Base-by-base conservation (phyloP, 2,797 vertebrate species). In the Amazona ochrocephala region DNA sequence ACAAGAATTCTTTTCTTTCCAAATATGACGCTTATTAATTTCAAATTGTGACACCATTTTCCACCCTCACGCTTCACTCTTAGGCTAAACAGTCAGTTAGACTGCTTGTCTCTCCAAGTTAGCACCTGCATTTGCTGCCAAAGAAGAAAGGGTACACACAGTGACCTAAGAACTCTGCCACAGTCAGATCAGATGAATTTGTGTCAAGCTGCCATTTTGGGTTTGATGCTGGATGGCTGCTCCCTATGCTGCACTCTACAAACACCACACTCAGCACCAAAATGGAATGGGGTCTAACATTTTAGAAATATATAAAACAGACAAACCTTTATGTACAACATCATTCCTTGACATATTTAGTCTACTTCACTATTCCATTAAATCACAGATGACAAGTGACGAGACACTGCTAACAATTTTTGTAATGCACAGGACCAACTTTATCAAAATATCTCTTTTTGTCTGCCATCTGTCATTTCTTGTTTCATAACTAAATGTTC, bases 11-110 rank as follows among this genome's bases (percentile, higher is more conserved):
- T 64, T 84, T 75, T 78, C 42, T 89, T 82, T 70, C 22, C 13
- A 6, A 48, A 12, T 18, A 84, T 13, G 4, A 53, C 16, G 3
- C 34, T 48, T 42, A 44, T 65, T 58, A 51, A 17, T 47, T 50
- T 45, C 4, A 47, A 78, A 56, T 89, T 66, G 47, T 5, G 14
- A 8, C 30, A 54, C 2, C 8, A 23, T 77, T 90, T 85, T 70
- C 11, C 16, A 50, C 7, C 6, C 7, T 72, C 54, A 42, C 0
- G 0, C 4, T 75, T 76, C 23, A 70, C 5, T 56, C 17, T 21
- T 64, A 48, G 23, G 50, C 32, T 65, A 13, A 19, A 21, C 26
- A 58, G 13, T 60, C 34, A 82, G n/a, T 47, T 6, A 71, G 19
- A 32, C 5, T 51, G 2, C 17, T n/a, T 53, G 17, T 32, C 3